Evolutionary conservation across 2,113 vertebrate genomes (phyloP).

Genomic region (Sylvietta virens): DNA sequence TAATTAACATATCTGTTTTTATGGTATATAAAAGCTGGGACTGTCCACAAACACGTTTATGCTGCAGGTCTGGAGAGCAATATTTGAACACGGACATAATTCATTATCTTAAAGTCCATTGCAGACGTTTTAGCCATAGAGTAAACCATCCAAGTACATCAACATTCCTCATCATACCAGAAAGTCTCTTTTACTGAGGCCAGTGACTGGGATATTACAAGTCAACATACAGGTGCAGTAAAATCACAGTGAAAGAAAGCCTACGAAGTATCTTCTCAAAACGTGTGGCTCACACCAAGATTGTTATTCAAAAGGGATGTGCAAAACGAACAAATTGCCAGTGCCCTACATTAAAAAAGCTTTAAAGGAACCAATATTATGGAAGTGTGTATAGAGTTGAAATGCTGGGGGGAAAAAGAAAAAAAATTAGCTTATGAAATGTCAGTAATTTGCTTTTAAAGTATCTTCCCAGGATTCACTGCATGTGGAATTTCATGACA

Average conservation of each 20-base stretch:
- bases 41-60: neutral
- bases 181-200: neutral
- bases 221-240: neutral
- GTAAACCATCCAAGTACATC: neutral
- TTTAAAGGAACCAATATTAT: neutral
- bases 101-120: neutral
- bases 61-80: neutral
- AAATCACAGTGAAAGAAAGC: neutral
- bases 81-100: neutral
- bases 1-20: neutral
- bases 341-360: neutral
- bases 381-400: neutral
- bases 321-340: neutral
- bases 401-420: rapidly evolving
- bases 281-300: neutral
- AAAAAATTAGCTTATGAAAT: neutral
- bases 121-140: neutral
- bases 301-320: neutral
- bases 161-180: neutral
- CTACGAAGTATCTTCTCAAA: neutral
- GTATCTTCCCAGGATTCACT: neutral
- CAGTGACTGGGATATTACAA: neutral
- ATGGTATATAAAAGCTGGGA: neutral
- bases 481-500: neutral
- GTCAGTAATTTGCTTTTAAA: neutral